These are phyloP conservation scores for Galemys pyrenaicus DNA, from an alignment of 2,113 vertebrate species.

Conservation along the genomic window DNA sequence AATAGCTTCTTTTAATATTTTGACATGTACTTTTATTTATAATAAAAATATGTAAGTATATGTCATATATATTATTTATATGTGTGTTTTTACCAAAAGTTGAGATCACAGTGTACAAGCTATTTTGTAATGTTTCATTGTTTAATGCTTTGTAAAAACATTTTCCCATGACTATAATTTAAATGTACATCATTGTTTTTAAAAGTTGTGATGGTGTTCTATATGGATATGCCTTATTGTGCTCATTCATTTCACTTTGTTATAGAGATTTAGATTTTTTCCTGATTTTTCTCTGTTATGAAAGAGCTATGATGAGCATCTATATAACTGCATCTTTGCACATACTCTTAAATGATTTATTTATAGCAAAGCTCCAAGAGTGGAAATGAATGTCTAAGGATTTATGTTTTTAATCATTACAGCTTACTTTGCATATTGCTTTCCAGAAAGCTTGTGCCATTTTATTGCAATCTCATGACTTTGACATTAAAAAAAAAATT, in stretches of 20 bases:
- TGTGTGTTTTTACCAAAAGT: slow-evolving; percentile 15
- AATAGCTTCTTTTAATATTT: slow-evolving; percentile 9
- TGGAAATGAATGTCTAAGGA: background rate
- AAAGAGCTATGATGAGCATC: background rate
- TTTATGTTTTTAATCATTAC: slow-evolving; percentile 1
- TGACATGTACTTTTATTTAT: background rate
- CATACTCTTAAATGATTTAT: slow-evolving; percentile 1
- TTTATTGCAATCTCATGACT: background rate
- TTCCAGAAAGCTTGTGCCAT: background rate
- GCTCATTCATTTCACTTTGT: background rate
- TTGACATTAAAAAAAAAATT: slow-evolving; percentile 1
- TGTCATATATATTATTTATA: background rate
- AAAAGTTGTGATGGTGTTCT: background rate
- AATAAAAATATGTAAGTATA: background rate
- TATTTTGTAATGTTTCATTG: background rate
- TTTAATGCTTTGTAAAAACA: slow-evolving; percentile 1
- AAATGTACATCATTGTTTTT: slow-evolving; percentile 6
- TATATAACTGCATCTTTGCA: slow-evolving; percentile 1
- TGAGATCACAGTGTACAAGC: background rate
- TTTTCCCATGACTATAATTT: background rate
- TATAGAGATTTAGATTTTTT: slow-evolving; percentile 42
- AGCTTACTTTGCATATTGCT: slow-evolving; percentile 8
- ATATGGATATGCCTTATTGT: background rate
- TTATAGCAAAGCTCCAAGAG: background rate
- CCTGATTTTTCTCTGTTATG: background rate